phyloP scores from a whole-genome alignment of 2,888 invertebrate genomes.

The Sarcophaga rosellei region DNA sequence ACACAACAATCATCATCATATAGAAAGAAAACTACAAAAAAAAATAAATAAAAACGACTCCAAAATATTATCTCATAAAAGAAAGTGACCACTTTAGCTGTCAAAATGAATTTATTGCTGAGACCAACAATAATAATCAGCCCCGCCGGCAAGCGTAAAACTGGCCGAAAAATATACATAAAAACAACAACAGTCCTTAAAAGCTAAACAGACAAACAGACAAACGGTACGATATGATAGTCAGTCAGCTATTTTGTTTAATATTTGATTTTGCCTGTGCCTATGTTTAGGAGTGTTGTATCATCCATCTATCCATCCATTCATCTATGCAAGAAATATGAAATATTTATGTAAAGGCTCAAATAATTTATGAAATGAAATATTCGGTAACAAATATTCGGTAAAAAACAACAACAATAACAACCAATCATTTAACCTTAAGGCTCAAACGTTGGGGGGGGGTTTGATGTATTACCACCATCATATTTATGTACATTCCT shows the following conservation, averaged over 20 bases:
- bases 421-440: not conserved
- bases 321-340: not conserved
- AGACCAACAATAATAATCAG: not conserved
- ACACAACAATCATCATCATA: not conserved
- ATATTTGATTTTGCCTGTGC: no score
- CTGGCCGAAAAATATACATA: not conserved
- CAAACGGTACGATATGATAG: not conserved
- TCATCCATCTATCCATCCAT: not conserved
- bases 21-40: not conserved
- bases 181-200: not conserved
- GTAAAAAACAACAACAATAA: not conserved
- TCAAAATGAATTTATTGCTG: constrained; percentile 64
- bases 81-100: constrained; percentile 65
- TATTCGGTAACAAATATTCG: constrained; percentile 29
- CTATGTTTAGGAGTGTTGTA: not conserved
- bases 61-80: constrained; percentile 34
- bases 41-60: not conserved
- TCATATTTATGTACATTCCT: no score
- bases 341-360: constrained; percentile 64
- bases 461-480: no score
- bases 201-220: not conserved
- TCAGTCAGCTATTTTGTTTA: no score
- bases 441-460: no score
- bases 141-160: not conserved
- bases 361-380: constrained; percentile 57